phyloP scores from a whole-genome alignment of 2,888 invertebrate genomes.

The Sepioteuthis lessoniana region DNA sequence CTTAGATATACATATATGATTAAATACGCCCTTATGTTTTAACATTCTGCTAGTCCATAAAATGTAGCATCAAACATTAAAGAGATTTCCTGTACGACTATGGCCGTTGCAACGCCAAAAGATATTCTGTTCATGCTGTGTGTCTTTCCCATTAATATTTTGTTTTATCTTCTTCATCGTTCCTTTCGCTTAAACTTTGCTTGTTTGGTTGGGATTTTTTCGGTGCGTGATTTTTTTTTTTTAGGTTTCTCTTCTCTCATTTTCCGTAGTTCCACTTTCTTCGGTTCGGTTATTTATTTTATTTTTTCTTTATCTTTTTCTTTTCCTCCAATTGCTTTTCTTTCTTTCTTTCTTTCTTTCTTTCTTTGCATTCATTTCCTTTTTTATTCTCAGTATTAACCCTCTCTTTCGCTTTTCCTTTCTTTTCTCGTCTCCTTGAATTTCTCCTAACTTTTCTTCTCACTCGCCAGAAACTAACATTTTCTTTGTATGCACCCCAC shows the following conservation, averaged over 20 bases:
- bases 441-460: background rate
- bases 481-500: background rate
- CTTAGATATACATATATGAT: conserved; percentile 23
- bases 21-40: conserved; percentile 33
- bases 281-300: background rate
- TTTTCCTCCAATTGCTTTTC: background rate
- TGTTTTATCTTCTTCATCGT: background rate
- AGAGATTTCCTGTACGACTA: background rate
- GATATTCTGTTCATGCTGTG: background rate
- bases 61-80: conserved; percentile 1
- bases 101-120: background rate
- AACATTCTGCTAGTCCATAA: background rate
- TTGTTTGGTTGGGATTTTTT: background rate
- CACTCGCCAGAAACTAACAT: background rate
- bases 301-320: background rate
- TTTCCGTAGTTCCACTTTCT: background rate
- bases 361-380: background rate
- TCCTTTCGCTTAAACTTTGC: background rate
- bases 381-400: background rate
- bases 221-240: too few species aligned
- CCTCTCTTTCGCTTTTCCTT: background rate
- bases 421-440: background rate
- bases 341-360: background rate
- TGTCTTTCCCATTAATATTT: conserved; percentile 23
- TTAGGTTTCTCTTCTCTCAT: background rate